Evolutionary conservation across 2,797 vertebrate species (phyloP).

Genomic region (Petrocephalus sullivani): DNA sequence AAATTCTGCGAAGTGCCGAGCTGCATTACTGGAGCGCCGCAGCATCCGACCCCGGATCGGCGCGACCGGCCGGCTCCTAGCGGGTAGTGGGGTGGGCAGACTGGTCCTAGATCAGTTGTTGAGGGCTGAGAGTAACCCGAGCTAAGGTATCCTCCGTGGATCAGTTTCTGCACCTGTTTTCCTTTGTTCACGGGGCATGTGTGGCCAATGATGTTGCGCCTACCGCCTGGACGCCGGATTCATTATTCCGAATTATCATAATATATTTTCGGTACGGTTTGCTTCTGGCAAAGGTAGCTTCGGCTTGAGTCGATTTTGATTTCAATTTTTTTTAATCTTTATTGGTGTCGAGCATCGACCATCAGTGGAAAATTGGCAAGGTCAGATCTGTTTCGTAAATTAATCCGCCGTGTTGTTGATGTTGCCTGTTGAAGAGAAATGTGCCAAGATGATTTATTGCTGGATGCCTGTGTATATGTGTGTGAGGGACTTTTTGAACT

Average conservation of each 20-base stretch:
- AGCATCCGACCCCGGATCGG: slow-evolving; percentile 1
- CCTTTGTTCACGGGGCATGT: slow-evolving; percentile 1
- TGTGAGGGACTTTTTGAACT: neutral
- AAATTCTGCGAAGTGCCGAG: neutral
- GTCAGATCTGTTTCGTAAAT: slow-evolving; percentile 9
- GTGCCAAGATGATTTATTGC: neutral
- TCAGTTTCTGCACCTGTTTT: slow-evolving; percentile 18
- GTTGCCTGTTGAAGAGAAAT: neutral
- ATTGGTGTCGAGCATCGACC: neutral
- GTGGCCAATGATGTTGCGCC: neutral
- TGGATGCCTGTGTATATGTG: neutral
- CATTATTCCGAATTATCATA: neutral
- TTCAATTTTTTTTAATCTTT: neutral
- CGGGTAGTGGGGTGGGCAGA: neutral
- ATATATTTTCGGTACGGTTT: neutral
- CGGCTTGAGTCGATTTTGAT: neutral
- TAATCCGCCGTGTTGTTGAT: neutral
- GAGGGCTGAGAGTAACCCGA: slow-evolving; percentile 10
- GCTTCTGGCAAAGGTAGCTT: neutral
- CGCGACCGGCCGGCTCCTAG: too few relatives aligned
- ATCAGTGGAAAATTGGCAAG: slow-evolving; percentile 11
- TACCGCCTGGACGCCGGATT: neutral
- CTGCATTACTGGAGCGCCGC: neutral
- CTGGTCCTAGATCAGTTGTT: neutral
- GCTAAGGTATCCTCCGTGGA: slow-evolving; percentile 10